A percentile compares a stretch with the other conserved stretches of the same genome.
These are phyloP conservation scores for Apodemus agrarius DNA, from an alignment of 2,797 vertebrate genomes.

Conservation along the genomic window DNA sequence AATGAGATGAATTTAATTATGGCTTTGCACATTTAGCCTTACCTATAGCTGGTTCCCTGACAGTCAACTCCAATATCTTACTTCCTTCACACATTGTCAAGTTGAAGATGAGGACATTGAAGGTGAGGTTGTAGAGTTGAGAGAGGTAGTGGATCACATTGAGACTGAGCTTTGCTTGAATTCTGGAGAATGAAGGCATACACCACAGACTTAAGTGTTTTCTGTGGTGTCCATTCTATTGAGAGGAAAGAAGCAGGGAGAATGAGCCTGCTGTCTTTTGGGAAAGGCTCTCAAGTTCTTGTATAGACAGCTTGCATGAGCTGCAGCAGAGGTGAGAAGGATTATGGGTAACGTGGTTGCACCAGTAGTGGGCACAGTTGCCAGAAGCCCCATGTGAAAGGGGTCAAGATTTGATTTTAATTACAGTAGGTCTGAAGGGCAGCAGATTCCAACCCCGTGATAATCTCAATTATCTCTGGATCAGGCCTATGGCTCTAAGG, in stretches of 20 bases:
- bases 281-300: neutral
- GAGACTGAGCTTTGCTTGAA: neutral
- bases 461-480: neutral
- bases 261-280: neutral
- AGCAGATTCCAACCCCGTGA: neutral
- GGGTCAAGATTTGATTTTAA: slow-evolving; percentile 25
- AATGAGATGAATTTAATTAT: slow-evolving; percentile 10
- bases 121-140: neutral
- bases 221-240: neutral
- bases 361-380: neutral
- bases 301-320: neutral
- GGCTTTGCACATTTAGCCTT: neutral
- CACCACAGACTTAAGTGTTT: neutral
- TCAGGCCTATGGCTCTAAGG: neutral
- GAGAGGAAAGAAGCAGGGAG: neutral
- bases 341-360: neutral
- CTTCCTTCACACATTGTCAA: neutral
- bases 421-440: neutral
- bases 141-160: neutral
- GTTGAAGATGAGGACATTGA: neutral
- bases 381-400: neutral
- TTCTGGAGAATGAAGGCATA: neutral
- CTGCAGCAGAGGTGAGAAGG: neutral
- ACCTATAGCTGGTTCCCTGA: neutral
- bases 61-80: neutral